Base-by-base conservation (phyloP, 2,797 vertebrate species). In the Onychomys arenicola region DNA sequence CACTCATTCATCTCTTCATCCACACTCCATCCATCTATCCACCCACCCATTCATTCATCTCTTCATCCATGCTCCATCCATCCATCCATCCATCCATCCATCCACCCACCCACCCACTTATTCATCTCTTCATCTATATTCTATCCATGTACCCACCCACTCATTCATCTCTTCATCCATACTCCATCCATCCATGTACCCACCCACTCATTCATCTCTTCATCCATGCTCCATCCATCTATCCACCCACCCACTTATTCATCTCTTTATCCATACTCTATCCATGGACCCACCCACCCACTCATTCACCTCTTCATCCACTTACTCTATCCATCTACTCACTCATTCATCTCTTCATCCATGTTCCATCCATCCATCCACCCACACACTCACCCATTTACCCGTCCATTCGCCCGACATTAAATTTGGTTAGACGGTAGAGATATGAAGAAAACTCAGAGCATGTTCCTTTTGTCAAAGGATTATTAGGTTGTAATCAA, bases 391-490 rank as follows among this genome's bases (percentile, higher is more conserved):
- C 17, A 32, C 61, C 43, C 34, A 55, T 21, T n/a, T 23, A 67
- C 5, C 29, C 37, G 8, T 3, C 29, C n/a, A 21, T 69, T 23
- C 4, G 6, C n/a, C 3, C 75, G 67, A 11, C 13, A 4, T 91
- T 25, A 69, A 63, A 49, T 88, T 57, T n/a, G 25, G 52, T 11
- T 69, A 80, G 46, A 49, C 49, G 40, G 0, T 81, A 46, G 73
- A 69, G 25, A 59, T 86, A 69, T 34, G 71, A 89, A 89, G 73
- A 89, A 92, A 89, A 95, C 43, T 65, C 34, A 90, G 93, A 55
- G 59, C 11, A 21, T 59, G 55, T 73, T 57, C 6, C 19, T 77
- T 4, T 59, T 25, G 23, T 86, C 55, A 76, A 43, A 82, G 73
- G 29, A 32, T 95, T 92, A 52, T 49, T 6, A 32, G 49, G 65